A percentile compares a stretch with the other conserved stretches of the same genome.
Evolutionary conservation across 1,140 invertebrate species (phyloP).

Genomic region (Conus ventricosus): DNA sequence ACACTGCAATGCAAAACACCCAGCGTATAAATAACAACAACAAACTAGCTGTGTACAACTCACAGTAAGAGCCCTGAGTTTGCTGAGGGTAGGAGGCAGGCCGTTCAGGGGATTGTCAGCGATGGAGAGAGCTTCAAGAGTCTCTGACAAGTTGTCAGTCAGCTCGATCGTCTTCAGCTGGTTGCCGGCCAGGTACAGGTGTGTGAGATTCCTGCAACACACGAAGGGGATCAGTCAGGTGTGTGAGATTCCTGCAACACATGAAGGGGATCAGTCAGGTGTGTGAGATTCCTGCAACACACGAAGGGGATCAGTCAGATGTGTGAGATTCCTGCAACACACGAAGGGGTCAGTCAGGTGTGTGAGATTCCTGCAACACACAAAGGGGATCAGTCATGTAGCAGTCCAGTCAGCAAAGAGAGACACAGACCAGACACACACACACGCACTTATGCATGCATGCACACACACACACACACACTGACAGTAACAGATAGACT

Average conservation of each 20-base stretch:
- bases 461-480: no score
- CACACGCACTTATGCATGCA: no score
- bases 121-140: slow-evolving; percentile 46
- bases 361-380: neutral
- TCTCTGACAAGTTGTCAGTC: neutral
- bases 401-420: no score
- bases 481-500: no score
- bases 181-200: slow-evolving; percentile 11
- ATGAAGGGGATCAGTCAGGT: neutral
- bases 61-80: slow-evolving; percentile 39
- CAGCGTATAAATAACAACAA: no score
- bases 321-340: neutral
- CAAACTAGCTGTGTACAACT: neutral
- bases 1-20: no score
- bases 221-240: neutral
- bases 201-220: slow-evolving; percentile 2
- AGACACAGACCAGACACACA: no score
- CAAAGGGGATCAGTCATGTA: no score
- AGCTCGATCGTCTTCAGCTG: slow-evolving; percentile 35
- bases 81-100: slow-evolving; percentile 50
- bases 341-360: neutral
- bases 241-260: no score
- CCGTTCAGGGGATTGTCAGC: slow-evolving; percentile 58
- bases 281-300: neutral
- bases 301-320: neutral